Percentiles rank a stretch among this genome's conserved stretches.
Evolutionary conservation across 2,888 invertebrate species (phyloP).

Genomic region (Shargacucullia verbasci): DNA sequence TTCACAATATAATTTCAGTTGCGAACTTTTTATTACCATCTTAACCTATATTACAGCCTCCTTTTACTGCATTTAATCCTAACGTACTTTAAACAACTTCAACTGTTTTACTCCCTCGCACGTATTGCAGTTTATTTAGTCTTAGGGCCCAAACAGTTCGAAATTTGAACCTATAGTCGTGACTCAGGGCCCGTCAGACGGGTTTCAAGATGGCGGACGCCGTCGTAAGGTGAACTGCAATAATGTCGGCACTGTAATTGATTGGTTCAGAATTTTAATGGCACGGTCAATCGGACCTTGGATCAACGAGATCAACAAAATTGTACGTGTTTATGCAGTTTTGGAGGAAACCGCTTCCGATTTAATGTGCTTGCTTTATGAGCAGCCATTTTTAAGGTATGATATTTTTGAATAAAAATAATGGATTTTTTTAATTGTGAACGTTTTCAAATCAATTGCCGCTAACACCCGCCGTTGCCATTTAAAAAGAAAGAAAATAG

Average conservation of each 20-base stretch:
- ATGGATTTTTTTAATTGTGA: no score
- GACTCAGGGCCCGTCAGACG: slow-evolving; percentile 74
- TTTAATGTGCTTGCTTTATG: not conserved
- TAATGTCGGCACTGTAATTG: slow-evolving; percentile 45
- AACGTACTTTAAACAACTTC: slow-evolving; percentile 35
- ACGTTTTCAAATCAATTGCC: no score
- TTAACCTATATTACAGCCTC: slow-evolving; percentile 10
- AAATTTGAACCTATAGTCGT: slow-evolving; percentile 78
- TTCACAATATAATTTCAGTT: slow-evolving; percentile 22
- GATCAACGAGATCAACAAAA: slow-evolving; percentile 28
- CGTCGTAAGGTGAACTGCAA: slow-evolving; percentile 55
- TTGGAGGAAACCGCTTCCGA: slow-evolving; percentile 16
- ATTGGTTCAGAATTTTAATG: slow-evolving; percentile 51
- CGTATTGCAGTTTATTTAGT: slow-evolving; percentile 58
- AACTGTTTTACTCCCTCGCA: slow-evolving; percentile 43
- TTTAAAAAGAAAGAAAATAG: no score
- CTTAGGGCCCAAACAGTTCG: slow-evolving; percentile 63
- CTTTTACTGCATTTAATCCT: slow-evolving; percentile 34
- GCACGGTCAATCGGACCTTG: slow-evolving; percentile 32
- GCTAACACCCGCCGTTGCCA: no score
- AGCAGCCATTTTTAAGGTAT: no score
- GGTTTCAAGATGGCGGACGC: slow-evolving; percentile 66
- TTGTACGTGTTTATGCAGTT: slow-evolving; percentile 27
- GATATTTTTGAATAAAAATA: not conserved
- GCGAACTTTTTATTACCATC: slow-evolving; percentile 12